Evolutionary conservation across 2,113 vertebrate species (phyloP).

Genomic region (Centropristis striata): DNA sequence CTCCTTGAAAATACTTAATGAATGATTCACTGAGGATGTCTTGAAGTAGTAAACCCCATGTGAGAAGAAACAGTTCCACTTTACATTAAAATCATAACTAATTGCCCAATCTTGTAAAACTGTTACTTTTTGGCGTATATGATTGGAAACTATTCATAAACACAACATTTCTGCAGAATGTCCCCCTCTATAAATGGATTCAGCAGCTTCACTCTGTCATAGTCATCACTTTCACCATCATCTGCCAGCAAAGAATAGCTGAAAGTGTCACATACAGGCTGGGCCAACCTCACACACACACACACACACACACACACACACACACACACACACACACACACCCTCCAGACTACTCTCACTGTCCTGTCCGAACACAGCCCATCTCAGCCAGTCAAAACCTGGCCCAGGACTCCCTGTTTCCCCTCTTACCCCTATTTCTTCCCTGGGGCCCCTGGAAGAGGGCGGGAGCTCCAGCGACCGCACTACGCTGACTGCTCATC

Average conservation of each 20-base stretch:
- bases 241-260: conserved; percentile 33
- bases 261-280: neutral
- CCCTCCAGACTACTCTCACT: conserved; percentile 21
- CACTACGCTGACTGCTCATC: conserved; percentile 79
- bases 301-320: conserved; percentile 28
- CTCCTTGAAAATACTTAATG: conserved; percentile 23
- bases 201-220: conserved; percentile 62
- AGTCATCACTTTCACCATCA: conserved; percentile 61
- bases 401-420: conserved; percentile 68
- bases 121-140: conserved; percentile 22
- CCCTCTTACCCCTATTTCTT: conserved; percentile 71
- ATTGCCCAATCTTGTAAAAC: conserved; percentile 15
- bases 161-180: conserved; percentile 25
- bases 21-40: conserved; percentile 16
- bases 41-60: neutral
- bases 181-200: conserved; percentile 63
- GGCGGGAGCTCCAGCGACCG: conserved; percentile 80
- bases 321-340: conserved; percentile 17
- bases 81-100: conserved; percentile 4
- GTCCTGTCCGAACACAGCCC: conserved; percentile 45
- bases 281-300: conserved; percentile 41
- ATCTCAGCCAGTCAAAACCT: conserved; percentile 48
- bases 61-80: conserved; percentile 9
- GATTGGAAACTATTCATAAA: conserved; percentile 50
- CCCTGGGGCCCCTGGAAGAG: conserved; percentile 79